phyloP scores from a whole-genome alignment of 2,797 vertebrate genomes.

The Chromis chromis region DNA sequence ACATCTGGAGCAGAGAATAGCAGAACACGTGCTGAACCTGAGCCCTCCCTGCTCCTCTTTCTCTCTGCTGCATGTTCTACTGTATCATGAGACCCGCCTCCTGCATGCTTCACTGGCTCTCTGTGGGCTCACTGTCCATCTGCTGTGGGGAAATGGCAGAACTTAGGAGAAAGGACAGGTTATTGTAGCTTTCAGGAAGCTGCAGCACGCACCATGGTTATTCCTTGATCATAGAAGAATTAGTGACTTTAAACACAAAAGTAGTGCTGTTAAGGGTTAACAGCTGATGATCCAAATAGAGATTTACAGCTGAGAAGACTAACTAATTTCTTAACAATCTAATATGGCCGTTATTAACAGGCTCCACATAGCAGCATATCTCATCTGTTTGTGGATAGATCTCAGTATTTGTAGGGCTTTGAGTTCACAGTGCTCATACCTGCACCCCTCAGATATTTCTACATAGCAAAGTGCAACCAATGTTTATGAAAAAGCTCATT shows the following conservation, averaged over 20 bases:
- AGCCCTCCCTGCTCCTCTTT: conserved; percentile 41
- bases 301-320: too few relatives aligned
- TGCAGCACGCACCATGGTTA: conserved; percentile 52
- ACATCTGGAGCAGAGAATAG: conserved; percentile 68
- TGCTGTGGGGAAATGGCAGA: conserved; percentile 76
- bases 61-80: conserved; percentile 70
- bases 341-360: not conserved
- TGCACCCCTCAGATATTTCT: not conserved
- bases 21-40: conserved; percentile 53
- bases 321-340: too few relatives aligned
- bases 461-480: not conserved
- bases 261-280: too few relatives aligned
- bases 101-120: conserved; percentile 76
- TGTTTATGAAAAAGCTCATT: not conserved
- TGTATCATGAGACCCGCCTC: conserved; percentile 64
- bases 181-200: conserved; percentile 60
- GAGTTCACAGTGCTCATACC: not conserved
- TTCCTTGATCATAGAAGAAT: not conserved
- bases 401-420: not conserved
- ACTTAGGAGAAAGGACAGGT: conserved; percentile 51
- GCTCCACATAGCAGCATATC: conserved; percentile 11
- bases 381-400: conserved; percentile 4
- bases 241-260: too few relatives aligned
- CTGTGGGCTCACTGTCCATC: conserved; percentile 82
- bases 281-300: too few relatives aligned